These are phyloP conservation scores for Tetanocera ferruginea DNA, from an alignment of 2,888 invertebrate genomes.

Conservation along the genomic window DNA sequence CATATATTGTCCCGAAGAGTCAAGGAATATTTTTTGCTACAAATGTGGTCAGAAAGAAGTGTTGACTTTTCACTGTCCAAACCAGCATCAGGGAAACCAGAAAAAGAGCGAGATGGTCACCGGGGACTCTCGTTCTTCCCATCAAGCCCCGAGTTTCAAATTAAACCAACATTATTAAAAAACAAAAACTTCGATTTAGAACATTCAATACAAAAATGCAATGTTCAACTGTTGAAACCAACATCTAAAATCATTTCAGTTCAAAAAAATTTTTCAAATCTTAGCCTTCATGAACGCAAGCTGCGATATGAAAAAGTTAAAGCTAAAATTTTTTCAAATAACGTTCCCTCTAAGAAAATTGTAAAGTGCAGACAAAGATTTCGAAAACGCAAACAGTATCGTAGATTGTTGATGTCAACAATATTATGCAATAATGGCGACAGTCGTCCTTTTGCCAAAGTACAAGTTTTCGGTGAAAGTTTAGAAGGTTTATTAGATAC, in stretches of 20 bases:
- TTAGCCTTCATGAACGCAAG: constrained; percentile 6
- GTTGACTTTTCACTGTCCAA: not conserved
- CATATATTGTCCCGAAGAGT: constrained; percentile 22
- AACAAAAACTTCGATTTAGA: no score
- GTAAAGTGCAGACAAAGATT: constrained; percentile 20
- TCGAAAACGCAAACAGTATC: constrained; percentile 7
- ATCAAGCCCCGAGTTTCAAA: constrained; percentile 7
- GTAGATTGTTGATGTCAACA: constrained; percentile 15
- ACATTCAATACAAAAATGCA: not conserved
- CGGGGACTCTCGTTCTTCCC: constrained; percentile 13
- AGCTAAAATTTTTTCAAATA: not conserved
- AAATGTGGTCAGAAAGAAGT: constrained; percentile 5
- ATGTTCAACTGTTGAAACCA: not conserved
- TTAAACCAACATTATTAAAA: no score
- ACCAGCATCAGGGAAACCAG: constrained; percentile 13
- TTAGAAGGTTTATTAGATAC: no score
- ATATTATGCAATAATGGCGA: not conserved
- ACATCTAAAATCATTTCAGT: not conserved
- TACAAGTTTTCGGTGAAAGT: no score
- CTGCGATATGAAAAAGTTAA: not conserved
- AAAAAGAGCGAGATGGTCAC: constrained; percentile 13
- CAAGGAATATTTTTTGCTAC: not conserved
- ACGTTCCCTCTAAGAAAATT: constrained; percentile 13
- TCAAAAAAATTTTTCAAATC: not conserved
- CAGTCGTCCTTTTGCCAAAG: constrained; percentile 21